Base-by-base conservation (phyloP, 2,888 invertebrate species). In the Icerya purchasi region DNA sequence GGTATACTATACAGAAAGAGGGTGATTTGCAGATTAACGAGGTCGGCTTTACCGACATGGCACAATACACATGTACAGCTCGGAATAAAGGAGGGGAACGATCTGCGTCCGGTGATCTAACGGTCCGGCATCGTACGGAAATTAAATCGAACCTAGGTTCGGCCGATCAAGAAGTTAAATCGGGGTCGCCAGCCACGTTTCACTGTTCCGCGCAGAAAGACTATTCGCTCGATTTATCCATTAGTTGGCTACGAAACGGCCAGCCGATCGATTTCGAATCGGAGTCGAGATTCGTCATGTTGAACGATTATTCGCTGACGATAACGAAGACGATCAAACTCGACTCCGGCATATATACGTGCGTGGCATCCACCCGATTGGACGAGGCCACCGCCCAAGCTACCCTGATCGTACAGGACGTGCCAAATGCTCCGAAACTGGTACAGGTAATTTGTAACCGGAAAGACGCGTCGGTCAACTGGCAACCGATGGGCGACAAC, bases 311-410 rank as follows among this genome's bases (percentile, higher is more conserved):
- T 72, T 94, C 96, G 0, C 75, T 98, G 65, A 88, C 90, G 20
- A 93, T 98, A 63, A 86, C 88, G 14, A 91, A 93, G 70, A 93
- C 96, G 0, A 86, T 85, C 57, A 92, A 92, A 73, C 73, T 93
- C 64, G 98, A 98, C 73, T 91, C 94, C 1, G 97, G 93, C 2
- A 82, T 81, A 64, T 99, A 97, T 71, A 93, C 94, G 0, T 98
- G 98, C 70, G 80, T 91, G 2, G 98, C 96, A 0, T 77, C 77
- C 63, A 98, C 98, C 0, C 81, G 82, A 23, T 75, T 96, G 54
- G 98, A 99, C 69, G 81, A 84, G 68, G 86, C 84, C 1, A 77
- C 80, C 8, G 88, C 90, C 1, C 80, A 82, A 67, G 94, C 97
- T 2, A 87, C 87, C 64, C 77, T 98, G 3, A 89, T 83, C 59